Evolutionary conservation across 1,140 invertebrate genomes (phyloP).

Genomic region (Batillaria attramentaria): DNA sequence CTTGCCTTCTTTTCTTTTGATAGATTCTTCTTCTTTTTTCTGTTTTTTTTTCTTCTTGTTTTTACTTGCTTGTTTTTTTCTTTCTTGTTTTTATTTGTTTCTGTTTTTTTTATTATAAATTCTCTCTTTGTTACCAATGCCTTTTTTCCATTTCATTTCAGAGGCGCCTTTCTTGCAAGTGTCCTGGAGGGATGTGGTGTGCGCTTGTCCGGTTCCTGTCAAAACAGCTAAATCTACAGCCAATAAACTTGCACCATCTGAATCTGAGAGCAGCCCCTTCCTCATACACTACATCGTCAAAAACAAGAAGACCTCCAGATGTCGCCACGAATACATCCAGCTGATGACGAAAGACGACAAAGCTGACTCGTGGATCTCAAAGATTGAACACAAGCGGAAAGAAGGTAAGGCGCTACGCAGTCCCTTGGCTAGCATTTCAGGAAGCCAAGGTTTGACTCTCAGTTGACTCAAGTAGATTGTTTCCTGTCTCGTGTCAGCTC

Average conservation of each 20-base stretch:
- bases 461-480: no score
- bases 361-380: slow-evolving; percentile 7
- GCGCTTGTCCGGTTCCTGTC: slow-evolving; percentile 5
- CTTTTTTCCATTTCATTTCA: not conserved
- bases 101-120: not conserved
- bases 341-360: not conserved
- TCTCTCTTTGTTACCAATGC: not conserved
- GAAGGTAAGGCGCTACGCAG: no score
- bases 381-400: slow-evolving; percentile 25
- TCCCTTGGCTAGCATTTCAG: no score
- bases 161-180: not conserved
- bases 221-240: slow-evolving; percentile 4
- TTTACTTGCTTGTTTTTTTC: no score
- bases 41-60: no score
- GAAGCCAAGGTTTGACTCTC: no score
- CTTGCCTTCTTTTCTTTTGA: no score
- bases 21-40: no score
- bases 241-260: not conserved
- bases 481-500: no score
- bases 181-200: slow-evolving; percentile 17
- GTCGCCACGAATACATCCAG: not conserved
- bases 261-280: not conserved
- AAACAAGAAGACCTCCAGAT: slow-evolving; percentile 12
- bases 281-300: slow-evolving; percentile 13
- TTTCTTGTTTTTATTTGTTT: no score